A percentile compares a stretch with the other conserved stretches of the same genome.
Conservation (phyloP, 2,888 invertebrate species). For the Heliconius charithonia region DNA sequence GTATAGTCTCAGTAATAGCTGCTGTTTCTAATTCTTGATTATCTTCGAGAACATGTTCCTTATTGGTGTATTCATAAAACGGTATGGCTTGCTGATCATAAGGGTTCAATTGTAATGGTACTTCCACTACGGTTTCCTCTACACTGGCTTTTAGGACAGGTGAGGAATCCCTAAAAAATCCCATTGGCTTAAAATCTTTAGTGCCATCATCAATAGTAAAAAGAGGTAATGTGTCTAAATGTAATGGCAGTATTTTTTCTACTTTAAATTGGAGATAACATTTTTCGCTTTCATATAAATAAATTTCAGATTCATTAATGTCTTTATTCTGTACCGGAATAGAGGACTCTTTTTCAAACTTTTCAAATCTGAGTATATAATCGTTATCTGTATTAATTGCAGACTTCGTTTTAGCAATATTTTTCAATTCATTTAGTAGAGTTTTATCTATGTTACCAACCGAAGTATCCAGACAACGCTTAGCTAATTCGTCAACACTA, state of each 20-base stretch:
- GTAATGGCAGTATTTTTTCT: constrained; percentile 32
- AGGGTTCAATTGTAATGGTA: constrained; percentile 36
- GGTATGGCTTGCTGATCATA: constrained; percentile 39
- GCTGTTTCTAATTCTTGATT: constrained; percentile 25
- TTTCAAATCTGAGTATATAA: not conserved
- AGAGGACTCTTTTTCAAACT: not conserved
- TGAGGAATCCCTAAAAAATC: constrained; percentile 21
- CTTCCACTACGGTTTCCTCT: constrained; percentile 26
- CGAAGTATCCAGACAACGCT: constrained; percentile 45
- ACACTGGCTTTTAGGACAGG: constrained; percentile 8
- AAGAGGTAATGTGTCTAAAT: constrained; percentile 36
- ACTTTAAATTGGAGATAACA: not conserved
- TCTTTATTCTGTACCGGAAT: not conserved
- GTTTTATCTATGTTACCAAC: constrained; percentile 47
- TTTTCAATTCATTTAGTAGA: constrained; percentile 47
- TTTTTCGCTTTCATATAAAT: not conserved
- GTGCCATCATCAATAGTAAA: constrained; percentile 24
- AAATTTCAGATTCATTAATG: not conserved
- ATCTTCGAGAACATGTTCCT: constrained; percentile 38
- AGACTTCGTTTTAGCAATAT: constrained; percentile 20
- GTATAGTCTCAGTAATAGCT: constrained; percentile 11
- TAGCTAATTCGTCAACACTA: constrained; percentile 47
- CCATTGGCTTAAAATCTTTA: constrained; percentile 32
- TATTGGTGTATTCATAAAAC: constrained; percentile 40
- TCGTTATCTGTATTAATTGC: constrained; percentile 4